Evolutionary conservation across 2,797 vertebrate species (phyloP), one percentile per base, ranked within the genome.

Genomic region (Alectoris magna): DNA sequence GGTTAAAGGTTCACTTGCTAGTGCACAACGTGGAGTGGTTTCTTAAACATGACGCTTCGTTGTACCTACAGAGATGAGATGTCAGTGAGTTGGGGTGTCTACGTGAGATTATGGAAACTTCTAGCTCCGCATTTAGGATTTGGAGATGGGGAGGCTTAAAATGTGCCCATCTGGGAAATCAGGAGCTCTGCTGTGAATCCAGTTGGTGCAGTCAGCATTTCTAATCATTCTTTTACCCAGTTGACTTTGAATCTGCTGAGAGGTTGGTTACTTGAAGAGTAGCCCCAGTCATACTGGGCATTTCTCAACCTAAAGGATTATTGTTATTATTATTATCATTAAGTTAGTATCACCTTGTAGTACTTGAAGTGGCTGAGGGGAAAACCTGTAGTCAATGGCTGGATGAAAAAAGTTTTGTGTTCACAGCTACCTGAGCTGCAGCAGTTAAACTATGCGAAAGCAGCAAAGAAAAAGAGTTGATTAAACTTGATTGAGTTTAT

Each of bases 141-240:
- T 92, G 67, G 36, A 41, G 60, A 51, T 66, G 31, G 46, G 58
- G 60, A 80, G 55, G 29, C 79, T 95, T 77, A 46, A 92, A 80
- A 71, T 93, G 75, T 60, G 43, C 60, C 85, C 53, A 31, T 94
- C 94, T 90, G 87, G 81, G 81, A 95, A 86, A 75, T 56, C 36
- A 75, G 91, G 69, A 92, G 76, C 51, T 87, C 41, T 46, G 60
- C 43, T 88, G 67, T 70, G 88, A 94, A 95, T 90, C 71, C 91
- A 90, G 7, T 34, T 85, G 93, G 49, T 93, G 58, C 59, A 89
- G 81, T 89, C 80, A 56, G 64, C 48, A 64, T 91, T 82, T 94
- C 76, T 91, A 84, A 62, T 67, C 94, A 95, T 90, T 72, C 55
- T 91, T 96, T 92, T 89, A 86, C 67, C 26, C 67, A 87, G 77